Percentiles rank a stretch among this genome's conserved stretches.
Conservation (phyloP, 1,140 invertebrate species). For the Micrasema longulum region DNA sequence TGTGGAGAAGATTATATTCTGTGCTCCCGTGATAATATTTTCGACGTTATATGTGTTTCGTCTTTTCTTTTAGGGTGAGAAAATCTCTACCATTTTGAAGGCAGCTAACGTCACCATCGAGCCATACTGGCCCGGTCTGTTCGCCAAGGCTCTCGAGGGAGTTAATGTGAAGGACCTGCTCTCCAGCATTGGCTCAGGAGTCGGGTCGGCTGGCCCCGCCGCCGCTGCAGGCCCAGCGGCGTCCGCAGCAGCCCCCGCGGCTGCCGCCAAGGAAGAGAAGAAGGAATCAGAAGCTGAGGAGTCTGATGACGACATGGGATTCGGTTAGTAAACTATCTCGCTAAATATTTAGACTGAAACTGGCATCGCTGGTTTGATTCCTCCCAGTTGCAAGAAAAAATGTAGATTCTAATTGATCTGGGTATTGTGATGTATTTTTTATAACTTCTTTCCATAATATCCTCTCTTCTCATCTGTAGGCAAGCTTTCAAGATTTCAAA, state of each 20-base stretch:
- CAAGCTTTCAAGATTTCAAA: too few relatives aligned
- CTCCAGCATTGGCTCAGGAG: constrained; percentile 93
- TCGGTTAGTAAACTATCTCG: constrained; percentile 78
- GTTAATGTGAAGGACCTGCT: constrained; percentile 95
- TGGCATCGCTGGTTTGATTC: too few relatives aligned
- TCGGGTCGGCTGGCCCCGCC: constrained; percentile 83
- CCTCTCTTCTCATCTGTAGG: too few relatives aligned
- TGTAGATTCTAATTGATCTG: too few relatives aligned
- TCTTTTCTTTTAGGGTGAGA: constrained; percentile 84
- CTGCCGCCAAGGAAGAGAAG: constrained; percentile 81
- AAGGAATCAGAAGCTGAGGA: constrained; percentile 85
- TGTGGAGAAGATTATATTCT: not conserved
- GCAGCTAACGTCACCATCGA: constrained; percentile 96
- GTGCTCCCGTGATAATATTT: not conserved
- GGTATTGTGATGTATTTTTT: too few relatives aligned
- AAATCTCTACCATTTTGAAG: constrained; percentile 96
- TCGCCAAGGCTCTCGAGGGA: constrained; percentile 96
- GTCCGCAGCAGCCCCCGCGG: constrained; percentile 75
- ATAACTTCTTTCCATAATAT: too few relatives aligned
- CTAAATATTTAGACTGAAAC: too few relatives aligned
- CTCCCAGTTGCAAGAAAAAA: too few relatives aligned
- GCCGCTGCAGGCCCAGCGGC: constrained; percentile 73
- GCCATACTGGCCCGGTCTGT: constrained; percentile 98
- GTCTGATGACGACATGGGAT: constrained; percentile 95
- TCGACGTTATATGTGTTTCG: not conserved